A percentile compares a stretch with the other conserved stretches of the same genome.
phyloP scores from a whole-genome alignment of 2,113 vertebrate genomes.

The Onychostruthus taczanowskii region DNA sequence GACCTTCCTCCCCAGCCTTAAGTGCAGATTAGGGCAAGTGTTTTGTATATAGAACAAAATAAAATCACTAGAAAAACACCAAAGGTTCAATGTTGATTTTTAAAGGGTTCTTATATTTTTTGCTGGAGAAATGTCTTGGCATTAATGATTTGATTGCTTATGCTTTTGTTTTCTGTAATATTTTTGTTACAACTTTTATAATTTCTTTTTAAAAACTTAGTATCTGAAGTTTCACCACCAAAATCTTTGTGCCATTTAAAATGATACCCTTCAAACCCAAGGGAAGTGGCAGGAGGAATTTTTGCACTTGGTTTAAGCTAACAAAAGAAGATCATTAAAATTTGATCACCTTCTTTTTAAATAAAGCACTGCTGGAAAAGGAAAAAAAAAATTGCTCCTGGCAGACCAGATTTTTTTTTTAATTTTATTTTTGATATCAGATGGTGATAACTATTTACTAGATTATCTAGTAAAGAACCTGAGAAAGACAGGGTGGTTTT shows the following conservation, averaged over 20 bases:
- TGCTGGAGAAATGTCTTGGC: background rate
- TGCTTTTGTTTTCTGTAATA: background rate
- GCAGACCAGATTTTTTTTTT: background rate
- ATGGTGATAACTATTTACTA: background rate
- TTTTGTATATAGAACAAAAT: background rate
- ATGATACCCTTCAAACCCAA: background rate
- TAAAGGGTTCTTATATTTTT: background rate
- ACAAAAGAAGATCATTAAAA: slow-evolving; percentile 22
- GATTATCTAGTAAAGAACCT: background rate
- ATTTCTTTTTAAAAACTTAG: background rate
- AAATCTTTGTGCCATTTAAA: background rate
- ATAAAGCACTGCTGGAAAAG: background rate
- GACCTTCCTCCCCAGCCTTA: background rate
- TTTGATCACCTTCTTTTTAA: background rate
- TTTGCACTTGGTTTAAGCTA: slow-evolving; percentile 28
- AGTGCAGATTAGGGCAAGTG: background rate
- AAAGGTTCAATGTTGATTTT: background rate
- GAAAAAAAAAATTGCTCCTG: background rate
- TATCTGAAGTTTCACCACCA: background rate
- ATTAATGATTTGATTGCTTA: background rate
- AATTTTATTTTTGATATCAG: background rate
- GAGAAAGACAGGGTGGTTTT: background rate
- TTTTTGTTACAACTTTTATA: background rate
- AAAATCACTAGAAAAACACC: background rate
- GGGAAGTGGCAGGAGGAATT: background rate